Evolutionary conservation across 2,888 invertebrate species (phyloP), one percentile per base, ranked within the genome.

Genomic region (Brachyopa scutellaris): DNA sequence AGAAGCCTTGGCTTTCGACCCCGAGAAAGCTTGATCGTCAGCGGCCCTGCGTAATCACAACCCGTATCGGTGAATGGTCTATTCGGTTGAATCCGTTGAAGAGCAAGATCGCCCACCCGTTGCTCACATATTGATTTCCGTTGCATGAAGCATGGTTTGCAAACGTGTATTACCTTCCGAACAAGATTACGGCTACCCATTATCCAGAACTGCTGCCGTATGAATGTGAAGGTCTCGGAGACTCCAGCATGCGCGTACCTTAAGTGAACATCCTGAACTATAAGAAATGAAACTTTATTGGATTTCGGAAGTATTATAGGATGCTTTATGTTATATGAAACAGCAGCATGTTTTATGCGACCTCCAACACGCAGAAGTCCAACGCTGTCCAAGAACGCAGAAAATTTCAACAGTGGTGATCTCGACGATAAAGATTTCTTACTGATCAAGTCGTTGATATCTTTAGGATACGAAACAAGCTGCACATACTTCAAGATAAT

Each of bases 11-110:
- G n/a, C n/a, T n/a, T n/a, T n/a, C n/a, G n/a, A n/a, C n/a, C n/a
- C n/a, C n/a, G 31, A 31, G 9, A 31, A 31, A 6, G 13, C 29
- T 57, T 61, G 1, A 77, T 53, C 8, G 29, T 31, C n/a, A 72
- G 36, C 19, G 72, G 72, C 26, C 72, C 72, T 4, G 61, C 72
- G 6, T 69, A 62, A 21, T n/a, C n/a, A n/a, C n/a, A n/a, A n/a
- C n/a, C n/a, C n/a, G n/a, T n/a, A n/a, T n/a, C n/a, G n/a, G n/a
- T 62, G 62, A 23, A 45, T 23, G 69, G 47, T 9, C 55, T 29
- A 19, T 4, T 33, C n/a, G 42, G 45, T 45, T 55, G 42, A 1
- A 67, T 31, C 23, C 67, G 55, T 8, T 67, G 42, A 21, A 6
- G 42, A 6, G 55, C 55, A 15, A 67, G 33, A 47, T 55, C 55